phyloP scores from a whole-genome alignment of 2,113 vertebrate species.

The Sapayoa aenigma region DNA sequence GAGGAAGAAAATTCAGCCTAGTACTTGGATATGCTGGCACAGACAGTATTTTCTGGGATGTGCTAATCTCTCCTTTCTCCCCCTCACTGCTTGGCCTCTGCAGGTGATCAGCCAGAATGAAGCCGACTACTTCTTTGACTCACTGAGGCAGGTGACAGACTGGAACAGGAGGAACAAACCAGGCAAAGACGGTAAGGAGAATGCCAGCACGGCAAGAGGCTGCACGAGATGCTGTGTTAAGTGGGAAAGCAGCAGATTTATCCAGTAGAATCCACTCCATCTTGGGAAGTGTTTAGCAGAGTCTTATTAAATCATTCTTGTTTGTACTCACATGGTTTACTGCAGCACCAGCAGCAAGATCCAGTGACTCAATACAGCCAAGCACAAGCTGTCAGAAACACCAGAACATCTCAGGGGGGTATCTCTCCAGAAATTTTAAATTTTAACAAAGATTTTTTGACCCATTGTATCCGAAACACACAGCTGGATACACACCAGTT shows the following conservation, averaged over 20 bases:
- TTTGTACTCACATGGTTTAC: not conserved
- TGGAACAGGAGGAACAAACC: slow-evolving; percentile 85
- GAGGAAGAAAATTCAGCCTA: not conserved
- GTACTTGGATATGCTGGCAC: not conserved
- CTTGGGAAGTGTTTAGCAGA: not conserved
- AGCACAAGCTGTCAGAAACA: not conserved
- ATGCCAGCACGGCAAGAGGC: not conserved
- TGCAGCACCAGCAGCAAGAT: not conserved
- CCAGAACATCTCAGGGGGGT: not conserved
- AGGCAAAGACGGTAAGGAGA: slow-evolving; percentile 82
- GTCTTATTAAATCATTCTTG: not conserved
- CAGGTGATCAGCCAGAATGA: slow-evolving; percentile 93
- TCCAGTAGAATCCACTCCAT: not conserved
- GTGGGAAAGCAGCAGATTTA: not conserved
- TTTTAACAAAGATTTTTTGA: not conserved
- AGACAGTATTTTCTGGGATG: not conserved
- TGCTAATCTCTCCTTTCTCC: not conserved
- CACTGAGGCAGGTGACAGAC: slow-evolving; percentile 87
- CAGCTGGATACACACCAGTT: not conserved
- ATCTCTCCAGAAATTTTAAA: not conserved
- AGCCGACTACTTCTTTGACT: slow-evolving; percentile 94
- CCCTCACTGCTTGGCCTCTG: not conserved
- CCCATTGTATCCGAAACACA: not conserved
- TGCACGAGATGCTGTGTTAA: not conserved
- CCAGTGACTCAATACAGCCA: not conserved